These are phyloP conservation scores for Hormaphis cornu DNA, from an alignment of 1,140 invertebrate species.

Conservation along the genomic window DNA sequence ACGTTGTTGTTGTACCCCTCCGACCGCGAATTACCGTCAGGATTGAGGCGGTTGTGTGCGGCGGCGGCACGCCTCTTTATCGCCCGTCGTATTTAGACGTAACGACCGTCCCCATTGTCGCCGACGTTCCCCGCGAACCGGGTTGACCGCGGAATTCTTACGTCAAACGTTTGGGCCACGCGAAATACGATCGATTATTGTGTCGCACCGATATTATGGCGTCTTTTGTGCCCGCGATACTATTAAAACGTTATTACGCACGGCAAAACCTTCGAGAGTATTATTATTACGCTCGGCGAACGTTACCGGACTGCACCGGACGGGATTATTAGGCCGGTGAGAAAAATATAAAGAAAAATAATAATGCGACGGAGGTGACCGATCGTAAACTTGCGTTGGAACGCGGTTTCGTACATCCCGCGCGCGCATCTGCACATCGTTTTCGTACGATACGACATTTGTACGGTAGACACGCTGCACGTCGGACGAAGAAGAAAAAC, in stretches of 20 bases:
- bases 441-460: no score
- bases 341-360: no score
- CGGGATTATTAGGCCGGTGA: neutral
- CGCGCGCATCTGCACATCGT: neutral
- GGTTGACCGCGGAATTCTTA: conserved; percentile 11
- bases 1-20: no score
- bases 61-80: neutral
- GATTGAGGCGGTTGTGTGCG: neutral
- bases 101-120: conserved; percentile 3
- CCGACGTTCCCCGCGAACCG: neutral
- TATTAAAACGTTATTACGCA: no score
- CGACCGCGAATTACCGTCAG: no score
- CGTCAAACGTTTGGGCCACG: neutral
- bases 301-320: neutral
- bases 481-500: no score
- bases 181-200: neutral
- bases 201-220: neutral
- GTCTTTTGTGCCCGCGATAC: neutral
- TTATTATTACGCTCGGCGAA: no score
- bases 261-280: no score
- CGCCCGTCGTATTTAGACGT: conserved; percentile 1
- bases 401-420: no score
- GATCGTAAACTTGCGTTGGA: no score
- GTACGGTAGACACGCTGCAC: no score
- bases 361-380: no score